phyloP scores from a whole-genome alignment of 2,113 vertebrate genomes.

The Entelurus aequoreus region DNA sequence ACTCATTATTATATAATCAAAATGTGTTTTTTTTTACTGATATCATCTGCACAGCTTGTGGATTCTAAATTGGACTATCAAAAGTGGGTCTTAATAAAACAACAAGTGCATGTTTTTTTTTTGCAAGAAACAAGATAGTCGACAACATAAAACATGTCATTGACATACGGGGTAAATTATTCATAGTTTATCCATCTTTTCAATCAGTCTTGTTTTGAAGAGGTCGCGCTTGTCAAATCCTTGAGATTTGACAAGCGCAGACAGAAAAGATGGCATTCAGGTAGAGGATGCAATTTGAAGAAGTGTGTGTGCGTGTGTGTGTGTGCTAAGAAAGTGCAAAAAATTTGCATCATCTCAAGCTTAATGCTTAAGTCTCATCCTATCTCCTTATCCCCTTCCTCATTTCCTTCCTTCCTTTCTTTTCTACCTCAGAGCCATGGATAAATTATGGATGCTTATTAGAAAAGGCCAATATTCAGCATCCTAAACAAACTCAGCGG shows the following conservation, averaged over 20 bases:
- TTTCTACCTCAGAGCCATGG: constrained; percentile 53
- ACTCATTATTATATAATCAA: too few relatives aligned
- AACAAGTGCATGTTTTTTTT: too few relatives aligned
- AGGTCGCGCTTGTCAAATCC: constrained; percentile 21
- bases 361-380: constrained; percentile 55
- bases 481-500: constrained; percentile 61
- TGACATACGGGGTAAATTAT: not conserved
- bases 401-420: constrained; percentile 16
- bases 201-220: not conserved
- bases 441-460: constrained; percentile 78
- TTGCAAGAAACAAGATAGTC: too few relatives aligned
- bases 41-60: too few relatives aligned
- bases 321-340: constrained; percentile 6
- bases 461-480: constrained; percentile 75
- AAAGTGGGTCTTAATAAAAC: too few relatives aligned
- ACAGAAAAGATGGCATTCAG: constrained; percentile 28
- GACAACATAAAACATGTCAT: not conserved
- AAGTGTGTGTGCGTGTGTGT: constrained; percentile 1
- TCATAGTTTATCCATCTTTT: not conserved
- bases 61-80: too few relatives aligned
- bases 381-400: constrained; percentile 26
- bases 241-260: constrained; percentile 29
- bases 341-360: constrained; percentile 44
- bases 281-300: constrained; percentile 10
- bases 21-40: too few relatives aligned